Conservation (phyloP, 2,113 vertebrate genomes). For the Balaeniceps rex region DNA sequence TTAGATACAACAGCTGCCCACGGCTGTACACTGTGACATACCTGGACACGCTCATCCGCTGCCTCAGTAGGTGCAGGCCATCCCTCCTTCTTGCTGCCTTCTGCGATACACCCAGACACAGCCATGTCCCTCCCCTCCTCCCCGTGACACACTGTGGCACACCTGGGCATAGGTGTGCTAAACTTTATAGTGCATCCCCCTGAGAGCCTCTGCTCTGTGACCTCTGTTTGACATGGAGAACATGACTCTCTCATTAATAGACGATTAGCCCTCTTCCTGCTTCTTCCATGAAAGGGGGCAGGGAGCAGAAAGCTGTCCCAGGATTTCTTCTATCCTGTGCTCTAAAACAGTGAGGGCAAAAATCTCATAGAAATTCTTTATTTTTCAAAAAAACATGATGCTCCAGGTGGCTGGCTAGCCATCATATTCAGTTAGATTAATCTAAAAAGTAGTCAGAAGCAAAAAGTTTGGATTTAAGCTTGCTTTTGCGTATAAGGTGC, state of each 20-base stretch:
- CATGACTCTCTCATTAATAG: neutral
- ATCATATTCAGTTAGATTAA: neutral
- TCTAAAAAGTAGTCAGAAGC: neutral
- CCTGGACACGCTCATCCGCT: rapidly evolving
- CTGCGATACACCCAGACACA: neutral
- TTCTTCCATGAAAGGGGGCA: neutral
- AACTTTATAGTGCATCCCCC: neutral
- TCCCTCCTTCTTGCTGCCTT: neutral
- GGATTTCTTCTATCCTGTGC: neutral
- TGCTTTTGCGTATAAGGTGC: neutral
- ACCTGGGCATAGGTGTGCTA: neutral
- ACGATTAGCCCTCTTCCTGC: neutral
- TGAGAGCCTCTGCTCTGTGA: neutral
- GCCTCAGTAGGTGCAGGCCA: neutral
- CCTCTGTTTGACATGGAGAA: neutral
- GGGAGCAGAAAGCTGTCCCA: neutral
- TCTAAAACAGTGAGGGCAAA: neutral
- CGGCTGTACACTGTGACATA: rapidly evolving
- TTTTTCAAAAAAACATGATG: rapidly evolving
- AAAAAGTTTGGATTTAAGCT: neutral
- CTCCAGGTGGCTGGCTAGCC: neutral
- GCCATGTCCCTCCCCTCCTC: neutral
- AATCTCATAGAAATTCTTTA: neutral
- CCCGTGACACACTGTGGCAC: rapidly evolving
- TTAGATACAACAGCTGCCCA: rapidly evolving